Percentiles rank a stretch among this genome's conserved stretches.
These are phyloP conservation scores for Aptenodytes forsteri DNA, from an alignment of 2,113 vertebrate species.

Conservation along the genomic window DNA sequence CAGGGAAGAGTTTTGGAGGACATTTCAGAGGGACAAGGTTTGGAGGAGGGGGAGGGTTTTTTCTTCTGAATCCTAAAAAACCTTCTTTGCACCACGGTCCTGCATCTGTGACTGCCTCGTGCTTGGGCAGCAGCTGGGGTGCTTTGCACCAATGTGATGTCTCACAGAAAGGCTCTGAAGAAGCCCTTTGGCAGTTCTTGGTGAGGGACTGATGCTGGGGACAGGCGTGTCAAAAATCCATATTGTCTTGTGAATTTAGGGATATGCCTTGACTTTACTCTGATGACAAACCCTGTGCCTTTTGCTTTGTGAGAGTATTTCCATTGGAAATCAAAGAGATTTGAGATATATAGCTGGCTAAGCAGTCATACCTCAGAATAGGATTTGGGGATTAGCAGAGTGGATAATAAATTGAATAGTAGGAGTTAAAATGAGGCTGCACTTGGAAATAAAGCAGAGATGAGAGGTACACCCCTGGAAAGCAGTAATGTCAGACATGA, in stretches of 20 bases:
- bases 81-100: background rate
- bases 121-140: background rate
- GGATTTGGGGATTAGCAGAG: conserved; percentile 61
- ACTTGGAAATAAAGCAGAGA: background rate
- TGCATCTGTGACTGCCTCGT: background rate
- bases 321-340: conserved; percentile 56
- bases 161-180: background rate
- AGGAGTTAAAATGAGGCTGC: conserved; percentile 61
- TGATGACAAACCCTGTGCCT: background rate
- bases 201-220: background rate
- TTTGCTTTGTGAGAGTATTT: conserved; percentile 42
- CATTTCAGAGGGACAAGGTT: background rate
- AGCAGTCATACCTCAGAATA: conserved; percentile 64
- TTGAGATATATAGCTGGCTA: conserved; percentile 56
- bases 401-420: conserved; percentile 61
- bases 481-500: conserved; percentile 23
- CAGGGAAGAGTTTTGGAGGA: background rate
- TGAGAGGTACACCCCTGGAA: conserved; percentile 38
- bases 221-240: background rate
- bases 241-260: background rate
- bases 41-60: background rate
- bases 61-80: background rate
- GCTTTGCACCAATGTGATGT: background rate
- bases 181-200: background rate
- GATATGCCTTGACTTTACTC: background rate